These are phyloP conservation scores for Bujurquina vittata DNA, from an alignment of 2,113 vertebrate species.

Conservation along the genomic window DNA sequence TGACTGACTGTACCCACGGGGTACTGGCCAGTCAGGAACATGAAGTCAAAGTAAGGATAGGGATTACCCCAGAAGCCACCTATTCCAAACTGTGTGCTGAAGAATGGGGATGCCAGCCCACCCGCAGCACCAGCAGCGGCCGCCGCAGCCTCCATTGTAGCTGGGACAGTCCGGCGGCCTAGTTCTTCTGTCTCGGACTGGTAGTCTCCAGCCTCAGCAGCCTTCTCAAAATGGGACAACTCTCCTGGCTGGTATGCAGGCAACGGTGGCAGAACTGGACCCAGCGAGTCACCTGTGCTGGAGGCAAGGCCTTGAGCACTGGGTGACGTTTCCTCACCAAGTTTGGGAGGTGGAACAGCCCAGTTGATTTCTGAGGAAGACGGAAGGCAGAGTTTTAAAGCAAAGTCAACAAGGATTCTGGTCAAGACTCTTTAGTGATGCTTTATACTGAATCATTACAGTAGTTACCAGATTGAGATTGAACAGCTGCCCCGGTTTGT, in stretches of 20 bases:
- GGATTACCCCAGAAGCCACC: background rate
- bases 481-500: background rate
- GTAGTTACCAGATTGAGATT: background rate
- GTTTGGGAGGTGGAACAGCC: background rate
- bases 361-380: background rate
- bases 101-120: background rate
- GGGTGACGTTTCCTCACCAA: fast-evolving
- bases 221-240: background rate
- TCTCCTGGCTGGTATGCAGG: conserved; percentile 31
- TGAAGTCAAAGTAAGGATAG: conserved; percentile 25
- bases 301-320: background rate
- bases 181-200: background rate
- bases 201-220: conserved; percentile 1
- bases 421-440: fast-evolving
- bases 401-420: fast-evolving
- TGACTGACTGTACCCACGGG: conserved; percentile 41
- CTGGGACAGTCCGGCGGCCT: background rate
- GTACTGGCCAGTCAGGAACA: conserved; percentile 32
- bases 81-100: background rate
- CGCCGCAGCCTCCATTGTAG: background rate
- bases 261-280: background rate
- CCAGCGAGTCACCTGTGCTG: background rate
- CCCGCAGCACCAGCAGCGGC: background rate
- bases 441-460: fast-evolving
- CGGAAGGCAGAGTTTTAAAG: too few species aligned